phyloP scores from a whole-genome alignment of 2,888 invertebrate genomes.

The Thumatha senex region DNA sequence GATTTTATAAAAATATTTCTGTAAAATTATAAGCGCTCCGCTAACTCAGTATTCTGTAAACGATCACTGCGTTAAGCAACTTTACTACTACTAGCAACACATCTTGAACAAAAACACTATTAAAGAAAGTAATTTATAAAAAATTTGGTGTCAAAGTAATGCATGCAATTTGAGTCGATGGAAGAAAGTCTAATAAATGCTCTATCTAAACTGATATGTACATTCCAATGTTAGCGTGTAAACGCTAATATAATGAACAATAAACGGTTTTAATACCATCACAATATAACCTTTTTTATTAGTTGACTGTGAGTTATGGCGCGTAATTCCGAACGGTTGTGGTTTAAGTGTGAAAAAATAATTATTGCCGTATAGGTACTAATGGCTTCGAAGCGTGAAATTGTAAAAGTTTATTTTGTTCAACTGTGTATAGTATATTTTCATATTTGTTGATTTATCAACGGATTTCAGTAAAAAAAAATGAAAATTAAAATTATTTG shows the following conservation, averaged over 20 bases:
- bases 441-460: conserved; percentile 2
- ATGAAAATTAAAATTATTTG: too few relatives aligned
- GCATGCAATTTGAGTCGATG: too few relatives aligned
- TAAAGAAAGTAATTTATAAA: too few relatives aligned
- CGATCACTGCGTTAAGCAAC: too few relatives aligned
- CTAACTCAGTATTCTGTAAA: too few relatives aligned
- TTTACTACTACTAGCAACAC: too few relatives aligned
- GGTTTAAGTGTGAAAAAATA: conserved; percentile 34
- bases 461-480: not conserved
- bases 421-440: conserved; percentile 1
- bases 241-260: conserved; percentile 34
- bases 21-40: too few relatives aligned
- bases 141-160: too few relatives aligned
- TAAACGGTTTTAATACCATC: conserved; percentile 37
- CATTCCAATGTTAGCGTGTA: conserved; percentile 29
- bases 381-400: conserved; percentile 28
- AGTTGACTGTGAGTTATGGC: conserved; percentile 28
- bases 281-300: conserved; percentile 39
- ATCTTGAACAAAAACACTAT: too few relatives aligned
- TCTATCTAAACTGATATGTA: not conserved
- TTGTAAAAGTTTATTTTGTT: conserved; percentile 11
- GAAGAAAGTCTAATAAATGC: too few relatives aligned
- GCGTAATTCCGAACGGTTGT: conserved; percentile 19
- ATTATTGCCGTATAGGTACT: conserved; percentile 17
- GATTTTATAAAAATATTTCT: too few relatives aligned